Base-by-base conservation (phyloP, 2,888 invertebrate genomes). In the Andrena dorsata region DNA sequence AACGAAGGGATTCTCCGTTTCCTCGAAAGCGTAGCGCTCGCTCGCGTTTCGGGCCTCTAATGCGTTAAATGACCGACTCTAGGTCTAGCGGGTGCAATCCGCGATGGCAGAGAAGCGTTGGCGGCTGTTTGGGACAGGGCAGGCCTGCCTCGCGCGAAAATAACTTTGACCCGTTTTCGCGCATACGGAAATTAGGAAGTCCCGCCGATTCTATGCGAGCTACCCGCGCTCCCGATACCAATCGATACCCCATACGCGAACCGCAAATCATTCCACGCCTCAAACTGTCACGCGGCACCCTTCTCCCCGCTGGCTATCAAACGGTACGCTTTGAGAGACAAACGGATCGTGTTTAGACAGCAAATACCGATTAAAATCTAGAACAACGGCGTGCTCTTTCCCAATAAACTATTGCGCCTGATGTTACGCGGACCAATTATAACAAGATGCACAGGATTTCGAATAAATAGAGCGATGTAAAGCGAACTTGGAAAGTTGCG, bases 141-240 rank as follows among this genome's bases (percentile, higher is more conserved):
- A 72, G 70, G 76, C 76, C 85, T 84, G 76, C 76, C 85, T 84
- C 75, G 84, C 63, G 87, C 89, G 81, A 89, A 90, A 90, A 90
- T 90, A 90, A 82, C 90, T 87, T 80, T 90, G 90, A 90, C 90
- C 90, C 79, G 83, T 86, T 89, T 90, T 85, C 85, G 80, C 72
- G 73, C 70, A 73, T 80, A 82, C 80, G 84, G 83, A 88, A 86
- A 88, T 84, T 86, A 82, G 87, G 82, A 88, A 84, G 76, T 76
- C n/a, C 49, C 56, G 41, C 53, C 26, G 70, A 70, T 70, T 63
- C 65, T 65, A 66, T 26, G 63, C 77, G 23, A 56, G 41, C 23
- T 63, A 64, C 58, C 68, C 47, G 41, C 47, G 63, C 8, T 63
- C 79, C 35, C 78, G 77, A 77, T 79, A 70, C 77, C 0, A 28